Base-by-base conservation (phyloP, 1,140 invertebrate genomes). In the Pogonognathellus flavescens region DNA sequence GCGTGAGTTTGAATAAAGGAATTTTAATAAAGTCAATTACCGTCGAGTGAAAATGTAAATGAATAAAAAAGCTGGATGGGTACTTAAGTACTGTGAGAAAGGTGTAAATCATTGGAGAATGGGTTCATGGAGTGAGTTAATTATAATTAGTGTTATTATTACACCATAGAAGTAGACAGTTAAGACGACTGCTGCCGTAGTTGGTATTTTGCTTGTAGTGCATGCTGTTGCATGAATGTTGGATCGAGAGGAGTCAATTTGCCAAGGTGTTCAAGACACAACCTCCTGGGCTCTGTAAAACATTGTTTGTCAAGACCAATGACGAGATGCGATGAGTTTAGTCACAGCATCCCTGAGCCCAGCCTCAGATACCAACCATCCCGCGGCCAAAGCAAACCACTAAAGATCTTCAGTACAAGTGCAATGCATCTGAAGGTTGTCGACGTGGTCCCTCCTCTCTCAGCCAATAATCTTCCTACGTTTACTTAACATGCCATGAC, bases 221-320 rank as follows among this genome's bases (percentile, higher is more conserved):
- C 14, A 16, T 55, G 60, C 11, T 13, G 62, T 31, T 25, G n/a
- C 14, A 14, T 16, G 31, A 16, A n/a, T 18, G 70, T 50, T 76
- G 66, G 22, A 70, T 70, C 31, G 70, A 3, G 49, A 49, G 70
- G 16, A 70, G 53, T 84, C 62, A 86, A 86, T 84, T 86, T 86
- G 85, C 85, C 70, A 86, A 86, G 85, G 85, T 84, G 70, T 76
- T 53, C 57, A 62, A 84, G 53, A 53, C 50, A 60, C 80, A 52
- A 11, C 80, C 80, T 82, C 62, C 82, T 83, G 50, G 50, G 25
- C 76, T 53, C 50, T 50, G 70, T 25, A 10, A 52, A 70, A 25
- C 80, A 84, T 53, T 70, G 80, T 76, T 57, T 50, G 41, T 22
- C 55, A 57, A 86, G 82, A 84, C 85, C 85, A 86, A 86, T 86